Percentiles rank a stretch among this genome's conserved stretches.
phyloP scores from a whole-genome alignment of 2,888 invertebrate species.

The Diloba caeruleocephala region DNA sequence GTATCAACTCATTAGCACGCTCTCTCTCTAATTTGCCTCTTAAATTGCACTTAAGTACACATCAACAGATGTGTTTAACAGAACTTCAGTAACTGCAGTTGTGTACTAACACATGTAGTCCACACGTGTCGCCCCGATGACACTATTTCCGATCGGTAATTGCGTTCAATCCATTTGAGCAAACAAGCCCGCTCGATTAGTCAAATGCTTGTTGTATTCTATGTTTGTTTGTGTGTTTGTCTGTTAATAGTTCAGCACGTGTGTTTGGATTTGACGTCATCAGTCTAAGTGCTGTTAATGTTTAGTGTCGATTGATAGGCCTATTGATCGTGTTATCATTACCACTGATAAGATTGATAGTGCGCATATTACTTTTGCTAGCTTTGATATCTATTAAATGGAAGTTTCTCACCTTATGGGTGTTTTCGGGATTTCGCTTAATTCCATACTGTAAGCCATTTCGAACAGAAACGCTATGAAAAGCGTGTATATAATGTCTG shows the following conservation, averaged over 20 bases:
- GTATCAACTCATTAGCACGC: too few species aligned
- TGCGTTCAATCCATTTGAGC: conserved; percentile 51
- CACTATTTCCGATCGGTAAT: conserved; percentile 64
- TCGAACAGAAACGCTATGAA: too few species aligned
- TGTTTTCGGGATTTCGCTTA: too few species aligned
- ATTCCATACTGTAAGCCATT: too few species aligned
- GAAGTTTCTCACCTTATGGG: too few species aligned
- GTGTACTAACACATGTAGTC: conserved; percentile 10
- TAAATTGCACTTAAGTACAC: not conserved
- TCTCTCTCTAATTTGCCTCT: not conserved
- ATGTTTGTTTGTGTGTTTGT: conserved; percentile 24
- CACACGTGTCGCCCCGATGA: conserved; percentile 45
- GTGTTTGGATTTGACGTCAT: conserved; percentile 25
- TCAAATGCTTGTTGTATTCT: conserved; percentile 45
- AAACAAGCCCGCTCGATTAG: conserved; percentile 47
- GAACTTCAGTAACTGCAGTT: not conserved
- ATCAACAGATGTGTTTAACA: conserved; percentile 1
- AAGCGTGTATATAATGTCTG: too few species aligned
- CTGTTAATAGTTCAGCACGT: conserved; percentile 24
- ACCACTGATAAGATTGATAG: too few species aligned
- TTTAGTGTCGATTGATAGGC: conserved; percentile 5
- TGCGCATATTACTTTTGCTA: too few species aligned
- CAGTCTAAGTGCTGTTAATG: conserved; percentile 10
- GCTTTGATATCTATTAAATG: too few species aligned
- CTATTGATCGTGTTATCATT: not conserved